Evolutionary conservation across 2,797 vertebrate species (phyloP).

Genomic region (Acestrorhynchus altus): DNA sequence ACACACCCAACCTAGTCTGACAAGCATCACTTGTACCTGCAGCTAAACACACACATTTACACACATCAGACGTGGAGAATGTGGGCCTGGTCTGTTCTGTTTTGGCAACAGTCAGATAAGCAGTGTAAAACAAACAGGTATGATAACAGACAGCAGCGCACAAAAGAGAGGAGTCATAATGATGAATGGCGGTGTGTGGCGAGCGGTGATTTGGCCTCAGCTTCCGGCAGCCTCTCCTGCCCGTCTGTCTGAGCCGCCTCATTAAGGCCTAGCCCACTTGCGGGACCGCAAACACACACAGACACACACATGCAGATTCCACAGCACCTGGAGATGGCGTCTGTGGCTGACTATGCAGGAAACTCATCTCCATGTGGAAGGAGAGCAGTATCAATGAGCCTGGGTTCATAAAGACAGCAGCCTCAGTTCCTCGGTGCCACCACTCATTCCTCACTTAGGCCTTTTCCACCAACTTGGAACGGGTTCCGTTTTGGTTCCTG

Average conservation of each 20-base stretch:
- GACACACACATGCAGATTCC: conserved; percentile 27
- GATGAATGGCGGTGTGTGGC: conserved; percentile 46
- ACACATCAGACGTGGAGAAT: conserved; percentile 35
- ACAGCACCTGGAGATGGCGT: conserved; percentile 58
- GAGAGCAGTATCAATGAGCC: neutral
- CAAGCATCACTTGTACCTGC: conserved; percentile 71
- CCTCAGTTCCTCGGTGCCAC: neutral
- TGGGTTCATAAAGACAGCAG: conserved; percentile 37
- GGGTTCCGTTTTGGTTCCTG: no score
- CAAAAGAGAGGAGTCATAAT: conserved; percentile 50
- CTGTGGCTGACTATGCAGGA: conserved; percentile 16
- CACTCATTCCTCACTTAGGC: conserved; percentile 28
- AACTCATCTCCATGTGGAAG: conserved; percentile 1
- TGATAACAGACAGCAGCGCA: conserved; percentile 64
- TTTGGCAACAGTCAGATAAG: conserved; percentile 72
- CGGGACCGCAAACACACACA: conserved; percentile 9
- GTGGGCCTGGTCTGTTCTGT: conserved; percentile 57
- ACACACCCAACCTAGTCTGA: conserved; percentile 59
- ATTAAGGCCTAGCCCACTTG: conserved; percentile 62
- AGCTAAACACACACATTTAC: conserved; percentile 56
- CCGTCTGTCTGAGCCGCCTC: conserved; percentile 64
- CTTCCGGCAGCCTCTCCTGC: conserved; percentile 62
- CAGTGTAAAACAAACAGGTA: conserved; percentile 67
- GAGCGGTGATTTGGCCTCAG: conserved; percentile 61
- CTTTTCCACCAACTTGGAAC: no score